phyloP scores from a whole-genome alignment of 2,888 invertebrate species.

The Cataglyphis albicans region DNA sequence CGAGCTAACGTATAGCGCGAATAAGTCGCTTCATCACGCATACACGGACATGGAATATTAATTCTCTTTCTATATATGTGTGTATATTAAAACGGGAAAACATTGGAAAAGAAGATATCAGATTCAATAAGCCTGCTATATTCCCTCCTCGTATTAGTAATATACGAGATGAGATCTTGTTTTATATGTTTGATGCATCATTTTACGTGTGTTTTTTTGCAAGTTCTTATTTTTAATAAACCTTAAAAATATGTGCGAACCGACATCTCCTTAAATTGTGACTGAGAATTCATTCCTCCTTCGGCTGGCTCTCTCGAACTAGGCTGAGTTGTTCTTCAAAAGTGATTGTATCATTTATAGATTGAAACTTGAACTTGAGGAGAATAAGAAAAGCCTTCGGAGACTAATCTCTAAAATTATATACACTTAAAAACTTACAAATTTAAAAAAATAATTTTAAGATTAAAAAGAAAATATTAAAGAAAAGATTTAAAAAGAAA shows the following conservation, averaged over 20 bases:
- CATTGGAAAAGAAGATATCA: conserved; percentile 41
- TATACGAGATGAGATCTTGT: conserved; percentile 39
- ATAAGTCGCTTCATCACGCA: conserved; percentile 75
- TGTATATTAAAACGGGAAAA: conserved; percentile 38
- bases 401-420: neutral
- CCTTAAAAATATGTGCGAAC: conserved; percentile 54
- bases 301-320: conserved; percentile 36
- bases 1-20: conserved; percentile 76
- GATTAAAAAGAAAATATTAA: too few relatives aligned
- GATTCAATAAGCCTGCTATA: conserved; percentile 37
- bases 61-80: conserved; percentile 38
- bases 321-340: conserved; percentile 30
- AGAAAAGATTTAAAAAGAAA: neutral
- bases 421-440: neutral
- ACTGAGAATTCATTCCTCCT: conserved; percentile 38
- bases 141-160: conserved; percentile 22
- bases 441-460: neutral
- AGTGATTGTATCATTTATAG: conserved; percentile 20
- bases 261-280: conserved; percentile 46
- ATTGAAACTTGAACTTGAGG: conserved; percentile 29
- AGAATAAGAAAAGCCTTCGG: conserved; percentile 33
- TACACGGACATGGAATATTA: conserved; percentile 78
- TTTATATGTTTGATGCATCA: conserved; percentile 47
- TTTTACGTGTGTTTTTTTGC: conserved; percentile 60
- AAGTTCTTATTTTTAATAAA: conserved; percentile 64